Conservation (phyloP, 2,797 vertebrate genomes). For the Carcharodon carcharias region DNA sequence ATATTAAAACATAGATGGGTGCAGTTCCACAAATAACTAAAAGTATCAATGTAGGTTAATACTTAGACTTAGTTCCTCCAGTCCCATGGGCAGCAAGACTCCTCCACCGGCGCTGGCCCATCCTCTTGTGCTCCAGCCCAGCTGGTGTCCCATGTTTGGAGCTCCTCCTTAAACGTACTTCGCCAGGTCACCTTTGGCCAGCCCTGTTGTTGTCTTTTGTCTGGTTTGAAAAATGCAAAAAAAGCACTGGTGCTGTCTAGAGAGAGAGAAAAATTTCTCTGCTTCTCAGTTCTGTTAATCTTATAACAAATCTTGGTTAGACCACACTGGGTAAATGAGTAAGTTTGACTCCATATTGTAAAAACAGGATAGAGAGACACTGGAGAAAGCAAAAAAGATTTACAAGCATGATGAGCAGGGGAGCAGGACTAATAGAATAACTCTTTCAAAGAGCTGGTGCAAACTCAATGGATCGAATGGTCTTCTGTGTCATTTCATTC, state of each 20-base stretch:
- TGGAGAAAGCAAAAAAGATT: background rate
- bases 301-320: background rate
- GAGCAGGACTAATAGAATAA: background rate
- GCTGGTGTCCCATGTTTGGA: too few species aligned
- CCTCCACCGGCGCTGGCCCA: too few species aligned
- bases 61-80: background rate
- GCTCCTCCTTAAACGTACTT: too few species aligned
- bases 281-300: background rate
- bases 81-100: too few species aligned
- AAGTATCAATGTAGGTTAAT: background rate
- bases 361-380: background rate
- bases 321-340: background rate
- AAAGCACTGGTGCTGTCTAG: background rate
- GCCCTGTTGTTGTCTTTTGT: too few species aligned
- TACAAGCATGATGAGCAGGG: background rate
- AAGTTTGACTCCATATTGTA: background rate
- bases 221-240: background rate
- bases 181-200: too few species aligned
- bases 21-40: background rate
- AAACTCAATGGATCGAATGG: background rate
- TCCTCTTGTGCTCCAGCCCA: too few species aligned
- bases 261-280: background rate
- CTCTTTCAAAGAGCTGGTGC: too few species aligned
- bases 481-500: background rate
- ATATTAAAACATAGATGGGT: background rate